Percentiles rank a stretch among this genome's conserved stretches.
Evolutionary conservation across 2,888 invertebrate species (phyloP).

Genomic region (Aproaerema taeniolella): DNA sequence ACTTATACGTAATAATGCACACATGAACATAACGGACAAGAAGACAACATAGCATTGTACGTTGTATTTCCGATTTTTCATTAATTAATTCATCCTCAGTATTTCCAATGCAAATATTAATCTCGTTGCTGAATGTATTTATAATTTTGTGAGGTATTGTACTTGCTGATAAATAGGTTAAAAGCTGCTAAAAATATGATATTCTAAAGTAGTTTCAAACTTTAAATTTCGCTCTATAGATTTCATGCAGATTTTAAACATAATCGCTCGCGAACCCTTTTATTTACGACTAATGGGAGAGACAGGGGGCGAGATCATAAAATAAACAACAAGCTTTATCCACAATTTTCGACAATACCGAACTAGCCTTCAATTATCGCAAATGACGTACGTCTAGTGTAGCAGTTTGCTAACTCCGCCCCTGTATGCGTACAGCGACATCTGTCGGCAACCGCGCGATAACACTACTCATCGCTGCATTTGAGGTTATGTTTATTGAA

Average conservation of each 20-base stretch:
- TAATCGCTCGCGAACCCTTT: conserved; percentile 28
- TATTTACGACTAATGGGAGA: conserved; percentile 25
- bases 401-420: conserved; percentile 42
- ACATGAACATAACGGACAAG: too few species aligned
- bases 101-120: too few species aligned
- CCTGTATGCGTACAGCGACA: conserved; percentile 36
- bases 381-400: conserved; percentile 41
- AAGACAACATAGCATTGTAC: too few species aligned
- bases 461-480: conserved; percentile 16
- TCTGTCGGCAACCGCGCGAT: conserved; percentile 29
- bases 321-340: conserved; percentile 41
- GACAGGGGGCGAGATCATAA: conserved; percentile 28
- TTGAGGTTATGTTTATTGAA: conserved; percentile 47
- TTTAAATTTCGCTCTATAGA: conserved; percentile 14
- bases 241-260: conserved; percentile 34
- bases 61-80: too few species aligned
- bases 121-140: neutral
- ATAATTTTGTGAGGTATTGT: too few species aligned
- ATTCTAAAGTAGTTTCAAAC: conserved; percentile 9
- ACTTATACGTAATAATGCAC: too few species aligned
- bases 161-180: too few species aligned
- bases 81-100: too few species aligned
- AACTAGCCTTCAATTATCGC: conserved; percentile 41
- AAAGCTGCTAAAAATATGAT: too few species aligned
- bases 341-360: conserved; percentile 41